phyloP scores from a whole-genome alignment of 2,113 vertebrate genomes.

The Leptodactylus fuscus region DNA sequence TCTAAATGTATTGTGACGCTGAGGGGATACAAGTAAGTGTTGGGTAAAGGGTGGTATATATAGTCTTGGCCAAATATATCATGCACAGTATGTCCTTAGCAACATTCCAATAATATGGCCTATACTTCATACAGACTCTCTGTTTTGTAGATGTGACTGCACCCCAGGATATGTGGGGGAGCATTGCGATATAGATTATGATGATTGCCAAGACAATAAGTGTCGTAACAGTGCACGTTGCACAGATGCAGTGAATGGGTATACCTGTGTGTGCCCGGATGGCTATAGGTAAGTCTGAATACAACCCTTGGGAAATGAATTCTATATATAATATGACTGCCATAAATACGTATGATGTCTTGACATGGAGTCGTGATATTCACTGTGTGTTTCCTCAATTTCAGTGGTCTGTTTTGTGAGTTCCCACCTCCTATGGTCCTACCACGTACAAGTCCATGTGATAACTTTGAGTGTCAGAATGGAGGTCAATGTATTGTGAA shows the following conservation, averaged over 20 bases:
- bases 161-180: conserved; percentile 92
- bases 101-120: too few relatives aligned
- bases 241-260: conserved; percentile 92
- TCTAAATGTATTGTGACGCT: conserved; percentile 93
- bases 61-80: not conserved
- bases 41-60: not conserved
- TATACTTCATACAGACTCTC: too few relatives aligned
- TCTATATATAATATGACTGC: not conserved
- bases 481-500: conserved; percentile 91
- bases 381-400: not conserved
- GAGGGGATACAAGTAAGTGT: conserved; percentile 91
- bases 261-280: conserved; percentile 91
- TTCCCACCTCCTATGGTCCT: conserved; percentile 96
- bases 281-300: conserved; percentile 86
- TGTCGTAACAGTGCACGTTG: conserved; percentile 94
- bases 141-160: conserved; percentile 87
- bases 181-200: conserved; percentile 89
- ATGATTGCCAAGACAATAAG: conserved; percentile 94
- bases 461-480: conserved; percentile 94
- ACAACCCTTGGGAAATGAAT: not conserved
- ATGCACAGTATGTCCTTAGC: not conserved
- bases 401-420: conserved; percentile 94
- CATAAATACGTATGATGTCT: not conserved
- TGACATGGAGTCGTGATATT: not conserved
- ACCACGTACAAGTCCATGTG: conserved; percentile 94